phyloP scores from a whole-genome alignment of 1,140 invertebrate species.

The Dysdera silvatica region DNA sequence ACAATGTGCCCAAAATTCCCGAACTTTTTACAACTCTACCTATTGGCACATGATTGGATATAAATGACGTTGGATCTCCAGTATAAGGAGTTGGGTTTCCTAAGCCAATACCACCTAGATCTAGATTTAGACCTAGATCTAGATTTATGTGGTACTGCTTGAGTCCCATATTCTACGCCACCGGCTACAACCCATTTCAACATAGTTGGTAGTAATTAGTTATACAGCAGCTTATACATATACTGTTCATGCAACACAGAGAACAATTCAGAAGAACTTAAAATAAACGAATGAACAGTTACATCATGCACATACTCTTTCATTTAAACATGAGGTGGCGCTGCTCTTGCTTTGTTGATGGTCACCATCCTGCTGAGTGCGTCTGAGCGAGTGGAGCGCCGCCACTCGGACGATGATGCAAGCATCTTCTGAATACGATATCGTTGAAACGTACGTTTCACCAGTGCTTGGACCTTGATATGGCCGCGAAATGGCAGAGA shows the following conservation, averaged over 20 bases:
- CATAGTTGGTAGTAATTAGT: not conserved
- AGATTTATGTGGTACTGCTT: no score
- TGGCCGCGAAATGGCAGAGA: not conserved
- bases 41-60: no score
- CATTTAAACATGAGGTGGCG: slow-evolving; percentile 21
- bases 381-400: slow-evolving; percentile 21
- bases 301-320: slow-evolving; percentile 15
- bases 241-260: not conserved
- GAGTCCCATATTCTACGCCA: no score
- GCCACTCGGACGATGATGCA: slow-evolving; percentile 19
- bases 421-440: slow-evolving; percentile 10
- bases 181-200: not conserved
- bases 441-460: slow-evolving; percentile 10
- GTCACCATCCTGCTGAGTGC: slow-evolving; percentile 6
- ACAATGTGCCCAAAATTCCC: no score
- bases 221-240: not conserved
- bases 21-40: no score
- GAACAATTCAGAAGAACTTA: not conserved
- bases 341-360: slow-evolving; percentile 5
- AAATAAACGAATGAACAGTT: not conserved
- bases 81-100: no score
- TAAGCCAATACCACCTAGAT: no score
- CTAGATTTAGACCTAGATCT: no score
- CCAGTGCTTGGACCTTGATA: slow-evolving; percentile 18
- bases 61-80: no score